phyloP scores from a whole-genome alignment of 1,140 invertebrate genomes.

The Paramacrobiotus metropolitanus region DNA sequence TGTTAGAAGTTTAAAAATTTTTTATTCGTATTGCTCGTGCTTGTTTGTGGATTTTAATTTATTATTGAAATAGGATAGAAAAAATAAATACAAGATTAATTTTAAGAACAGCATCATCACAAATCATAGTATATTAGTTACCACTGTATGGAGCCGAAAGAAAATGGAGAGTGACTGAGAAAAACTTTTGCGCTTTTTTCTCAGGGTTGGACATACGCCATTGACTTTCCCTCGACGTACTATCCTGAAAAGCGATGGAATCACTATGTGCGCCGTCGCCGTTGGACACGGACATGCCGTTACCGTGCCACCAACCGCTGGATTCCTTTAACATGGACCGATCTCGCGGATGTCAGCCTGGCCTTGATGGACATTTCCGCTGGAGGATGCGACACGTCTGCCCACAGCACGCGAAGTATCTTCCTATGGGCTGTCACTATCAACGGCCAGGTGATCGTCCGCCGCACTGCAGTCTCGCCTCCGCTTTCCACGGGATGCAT shows the following conservation, averaged over 20 bases:
- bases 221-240: constrained; percentile 71
- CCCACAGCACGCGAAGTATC: constrained; percentile 21
- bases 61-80: neutral
- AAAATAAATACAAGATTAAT: no score
- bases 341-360: neutral
- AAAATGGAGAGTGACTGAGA: neutral
- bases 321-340: constrained; percentile 42
- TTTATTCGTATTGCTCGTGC: constrained; percentile 6
- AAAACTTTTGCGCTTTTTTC: constrained; percentile 25
- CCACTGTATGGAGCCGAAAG: neutral
- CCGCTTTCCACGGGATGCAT: neutral
- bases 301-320: constrained; percentile 70
- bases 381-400: constrained; percentile 23
- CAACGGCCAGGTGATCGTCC: neutral
- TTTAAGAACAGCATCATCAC: no score
- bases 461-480: neutral
- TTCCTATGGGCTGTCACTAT: neutral
- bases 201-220: constrained; percentile 68
- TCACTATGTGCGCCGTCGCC: constrained; percentile 61
- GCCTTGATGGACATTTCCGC: constrained; percentile 45
- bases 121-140: constrained; percentile 7
- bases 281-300: constrained; percentile 60
- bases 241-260: constrained; percentile 59
- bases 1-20: neutral
- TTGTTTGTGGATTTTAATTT: constrained; percentile 5